Evolutionary conservation across 2,797 vertebrate genomes (phyloP).

Genomic region (Leucoraja ocellata): DNA sequence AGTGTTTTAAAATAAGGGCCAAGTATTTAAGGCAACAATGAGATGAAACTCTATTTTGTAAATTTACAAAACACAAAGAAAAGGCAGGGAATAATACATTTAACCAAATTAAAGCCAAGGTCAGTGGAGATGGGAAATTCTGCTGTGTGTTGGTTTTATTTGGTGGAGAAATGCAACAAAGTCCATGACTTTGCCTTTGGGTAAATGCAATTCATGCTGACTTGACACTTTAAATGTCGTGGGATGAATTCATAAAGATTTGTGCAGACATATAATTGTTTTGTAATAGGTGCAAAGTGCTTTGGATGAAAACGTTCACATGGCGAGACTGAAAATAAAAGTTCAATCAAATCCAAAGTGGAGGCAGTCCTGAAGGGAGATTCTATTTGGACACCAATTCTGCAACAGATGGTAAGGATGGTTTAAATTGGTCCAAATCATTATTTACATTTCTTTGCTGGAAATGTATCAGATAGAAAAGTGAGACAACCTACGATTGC

Average conservation of each 20-base stretch:
- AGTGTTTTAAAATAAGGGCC: no score
- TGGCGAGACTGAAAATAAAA: not conserved
- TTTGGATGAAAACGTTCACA: not conserved
- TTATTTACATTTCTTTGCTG: not conserved
- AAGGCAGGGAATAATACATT: not conserved
- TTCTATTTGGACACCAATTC: not conserved
- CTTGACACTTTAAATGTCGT: not conserved
- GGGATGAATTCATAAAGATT: not conserved
- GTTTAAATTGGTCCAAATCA: not conserved
- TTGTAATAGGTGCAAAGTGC: not conserved
- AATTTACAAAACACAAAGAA: not conserved
- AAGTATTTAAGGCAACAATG: no score
- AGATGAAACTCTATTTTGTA: not conserved
- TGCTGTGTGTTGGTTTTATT: not conserved
- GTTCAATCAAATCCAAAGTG: not conserved
- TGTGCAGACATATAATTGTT: not conserved
- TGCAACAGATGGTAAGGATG: not conserved
- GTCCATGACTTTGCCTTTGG: slow-evolving; percentile 11
- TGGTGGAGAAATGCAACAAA: not conserved
- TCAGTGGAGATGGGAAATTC: not conserved
- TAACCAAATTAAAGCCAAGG: slow-evolving; percentile 16
- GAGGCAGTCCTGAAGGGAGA: not conserved
- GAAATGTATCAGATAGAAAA: not conserved
- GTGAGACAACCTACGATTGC: not conserved
- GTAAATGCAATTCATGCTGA: slow-evolving; percentile 1